A percentile compares a stretch with the other conserved stretches of the same genome.
These are phyloP conservation scores for Cebus imitator DNA, from an alignment of 2,113 vertebrate species.

Conservation along the genomic window DNA sequence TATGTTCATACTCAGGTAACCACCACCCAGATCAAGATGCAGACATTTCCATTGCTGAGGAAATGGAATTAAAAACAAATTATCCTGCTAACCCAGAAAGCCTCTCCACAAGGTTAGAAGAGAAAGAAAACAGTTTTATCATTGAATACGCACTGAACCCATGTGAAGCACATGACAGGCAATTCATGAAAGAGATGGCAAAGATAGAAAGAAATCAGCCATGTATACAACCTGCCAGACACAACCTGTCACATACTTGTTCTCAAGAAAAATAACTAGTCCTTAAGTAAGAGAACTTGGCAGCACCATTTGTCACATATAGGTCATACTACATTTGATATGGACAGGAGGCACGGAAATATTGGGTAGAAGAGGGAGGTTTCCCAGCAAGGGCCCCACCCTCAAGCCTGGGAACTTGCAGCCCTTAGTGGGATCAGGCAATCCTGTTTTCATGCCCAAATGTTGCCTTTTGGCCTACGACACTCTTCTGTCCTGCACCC, in stretches of 20 bases:
- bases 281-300: background rate
- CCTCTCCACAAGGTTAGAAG: background rate
- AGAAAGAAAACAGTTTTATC: background rate
- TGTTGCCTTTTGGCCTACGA: no score
- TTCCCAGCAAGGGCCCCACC: no score
- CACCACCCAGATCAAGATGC: background rate
- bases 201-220: background rate
- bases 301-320: background rate
- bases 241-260: background rate
- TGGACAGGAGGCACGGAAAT: no score
- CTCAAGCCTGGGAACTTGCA: no score
- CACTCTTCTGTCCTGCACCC: no score
- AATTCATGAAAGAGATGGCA: background rate
- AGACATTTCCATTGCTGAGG: background rate
- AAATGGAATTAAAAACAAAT: background rate
- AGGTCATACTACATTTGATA: background rate
- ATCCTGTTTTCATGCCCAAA: no score
- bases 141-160: background rate
- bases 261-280: background rate
- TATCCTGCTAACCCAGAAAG: background rate
- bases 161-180: background rate
- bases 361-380: no score
- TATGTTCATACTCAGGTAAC: background rate
- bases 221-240: background rate
- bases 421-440: no score